phyloP scores from a whole-genome alignment of 1,140 invertebrate species.

The Drosophila seguyi region DNA sequence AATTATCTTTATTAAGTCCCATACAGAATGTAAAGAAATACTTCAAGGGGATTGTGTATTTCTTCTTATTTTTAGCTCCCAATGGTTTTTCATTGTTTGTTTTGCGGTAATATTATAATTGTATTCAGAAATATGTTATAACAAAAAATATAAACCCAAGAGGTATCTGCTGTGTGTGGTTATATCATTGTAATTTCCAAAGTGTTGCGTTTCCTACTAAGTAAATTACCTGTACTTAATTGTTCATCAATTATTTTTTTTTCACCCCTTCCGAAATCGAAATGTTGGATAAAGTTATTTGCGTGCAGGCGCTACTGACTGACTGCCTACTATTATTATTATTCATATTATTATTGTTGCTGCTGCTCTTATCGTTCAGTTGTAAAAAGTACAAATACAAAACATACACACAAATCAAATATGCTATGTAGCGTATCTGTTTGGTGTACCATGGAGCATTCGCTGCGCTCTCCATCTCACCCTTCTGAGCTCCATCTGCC shows the following conservation, averaged over 20 bases:
- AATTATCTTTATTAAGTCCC: not conserved
- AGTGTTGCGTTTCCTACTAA: constrained; percentile 20
- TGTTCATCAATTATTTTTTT: constrained; percentile 39
- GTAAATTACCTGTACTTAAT: constrained; percentile 18
- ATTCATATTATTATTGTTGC: constrained; percentile 22
- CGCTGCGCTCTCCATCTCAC: not conserved
- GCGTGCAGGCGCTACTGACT: constrained; percentile 48
- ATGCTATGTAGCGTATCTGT: constrained; percentile 12
- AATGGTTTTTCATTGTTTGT: not conserved
- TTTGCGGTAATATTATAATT: not conserved
- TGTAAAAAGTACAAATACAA: constrained; percentile 50
- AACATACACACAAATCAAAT: constrained; percentile 31
- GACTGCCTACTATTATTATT: constrained; percentile 43
- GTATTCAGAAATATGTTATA: not conserved
- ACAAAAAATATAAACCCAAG: constrained; percentile 7
- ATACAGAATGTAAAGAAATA: not conserved
- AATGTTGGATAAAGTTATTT: constrained; percentile 65
- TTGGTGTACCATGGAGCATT: constrained; percentile 4
- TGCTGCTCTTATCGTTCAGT: constrained; percentile 53
- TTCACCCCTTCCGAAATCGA: constrained; percentile 26
- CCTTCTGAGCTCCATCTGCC: constrained; percentile 1
- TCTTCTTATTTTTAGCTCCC: not conserved
- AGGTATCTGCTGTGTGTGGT: not conserved
- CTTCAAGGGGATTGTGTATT: not conserved
- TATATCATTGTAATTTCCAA: constrained; percentile 25